Conservation (phyloP, 1,140 invertebrate species). For the Diabrotica virgifera region DNA sequence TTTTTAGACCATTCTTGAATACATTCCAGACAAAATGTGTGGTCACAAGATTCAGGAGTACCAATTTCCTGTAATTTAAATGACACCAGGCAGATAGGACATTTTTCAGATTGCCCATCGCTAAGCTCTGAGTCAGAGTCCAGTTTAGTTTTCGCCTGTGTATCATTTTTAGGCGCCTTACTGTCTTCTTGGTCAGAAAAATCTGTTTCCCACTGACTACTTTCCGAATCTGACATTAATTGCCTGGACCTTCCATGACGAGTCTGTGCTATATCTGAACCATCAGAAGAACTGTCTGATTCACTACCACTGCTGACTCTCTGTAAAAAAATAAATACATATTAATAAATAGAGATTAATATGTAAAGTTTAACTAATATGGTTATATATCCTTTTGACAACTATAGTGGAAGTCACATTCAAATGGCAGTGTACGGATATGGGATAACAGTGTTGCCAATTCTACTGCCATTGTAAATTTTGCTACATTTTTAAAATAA, state of each 20-base stretch:
- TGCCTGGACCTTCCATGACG: not conserved
- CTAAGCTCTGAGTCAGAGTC: conserved; percentile 57
- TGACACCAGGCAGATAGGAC: conserved; percentile 77
- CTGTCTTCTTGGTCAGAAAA: conserved; percentile 24
- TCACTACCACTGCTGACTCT: conserved; percentile 32
- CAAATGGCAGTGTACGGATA: too few species aligned
- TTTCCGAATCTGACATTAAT: conserved; percentile 11
- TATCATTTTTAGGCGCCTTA: not conserved
- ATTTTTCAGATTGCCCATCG: conserved; percentile 72
- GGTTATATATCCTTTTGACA: not conserved
- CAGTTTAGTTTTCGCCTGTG: not conserved
- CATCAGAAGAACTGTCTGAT: conserved; percentile 17
- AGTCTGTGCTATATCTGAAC: conserved; percentile 18
- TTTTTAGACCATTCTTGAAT: conserved; percentile 91
- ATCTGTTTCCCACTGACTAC: conserved; percentile 30
- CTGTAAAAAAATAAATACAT: conserved; percentile 25
- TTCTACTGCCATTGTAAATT: too few species aligned
- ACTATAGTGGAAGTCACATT: not conserved
- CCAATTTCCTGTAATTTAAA: conserved; percentile 76
- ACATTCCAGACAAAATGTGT: conserved; percentile 85
- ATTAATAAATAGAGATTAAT: conserved; percentile 4
- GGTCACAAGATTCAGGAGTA: conserved; percentile 81
- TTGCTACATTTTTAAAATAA: too few species aligned
- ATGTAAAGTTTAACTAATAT: not conserved
- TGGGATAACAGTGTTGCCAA: too few species aligned